Percentiles rank a stretch among this genome's conserved stretches.
Evolutionary conservation across 2,113 vertebrate species (phyloP).

Genomic region (Ursus arctos): DNA sequence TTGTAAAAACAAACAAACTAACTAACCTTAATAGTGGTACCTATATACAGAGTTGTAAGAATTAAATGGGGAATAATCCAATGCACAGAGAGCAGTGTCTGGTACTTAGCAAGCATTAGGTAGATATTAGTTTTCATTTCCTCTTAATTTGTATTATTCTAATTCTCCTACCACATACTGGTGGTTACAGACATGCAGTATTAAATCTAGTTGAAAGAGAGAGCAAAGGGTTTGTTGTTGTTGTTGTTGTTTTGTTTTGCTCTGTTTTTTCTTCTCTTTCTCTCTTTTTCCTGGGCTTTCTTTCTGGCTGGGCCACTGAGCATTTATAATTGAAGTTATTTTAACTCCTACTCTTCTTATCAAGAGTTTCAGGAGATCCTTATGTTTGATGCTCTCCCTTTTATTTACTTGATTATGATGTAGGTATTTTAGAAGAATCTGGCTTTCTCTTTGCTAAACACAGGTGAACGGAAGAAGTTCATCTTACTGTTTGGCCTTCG

Average conservation of each 20-base stretch:
- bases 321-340: neutral
- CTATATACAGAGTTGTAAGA: neutral
- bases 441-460: neutral
- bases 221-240: neutral
- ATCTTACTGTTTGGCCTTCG: neutral
- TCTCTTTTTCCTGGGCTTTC: neutral
- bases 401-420: neutral
- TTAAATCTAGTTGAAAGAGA: neutral
- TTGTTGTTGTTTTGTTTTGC: neutral
- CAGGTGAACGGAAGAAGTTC: neutral
- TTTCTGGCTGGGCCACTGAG: neutral
- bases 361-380: neutral
- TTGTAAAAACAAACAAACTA: neutral
- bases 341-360: neutral
- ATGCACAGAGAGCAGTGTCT: neutral
- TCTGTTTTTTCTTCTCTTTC: neutral
- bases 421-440: neutral
- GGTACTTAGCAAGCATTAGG: neutral
- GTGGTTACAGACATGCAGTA: neutral
- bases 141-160: neutral
- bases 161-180: neutral
- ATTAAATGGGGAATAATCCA: neutral
- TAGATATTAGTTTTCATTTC: neutral
- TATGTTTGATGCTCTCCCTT: neutral
- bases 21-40: neutral